These are phyloP conservation scores for Augochlora pura DNA, from an alignment of 1,140 invertebrate genomes.

Conservation along the genomic window DNA sequence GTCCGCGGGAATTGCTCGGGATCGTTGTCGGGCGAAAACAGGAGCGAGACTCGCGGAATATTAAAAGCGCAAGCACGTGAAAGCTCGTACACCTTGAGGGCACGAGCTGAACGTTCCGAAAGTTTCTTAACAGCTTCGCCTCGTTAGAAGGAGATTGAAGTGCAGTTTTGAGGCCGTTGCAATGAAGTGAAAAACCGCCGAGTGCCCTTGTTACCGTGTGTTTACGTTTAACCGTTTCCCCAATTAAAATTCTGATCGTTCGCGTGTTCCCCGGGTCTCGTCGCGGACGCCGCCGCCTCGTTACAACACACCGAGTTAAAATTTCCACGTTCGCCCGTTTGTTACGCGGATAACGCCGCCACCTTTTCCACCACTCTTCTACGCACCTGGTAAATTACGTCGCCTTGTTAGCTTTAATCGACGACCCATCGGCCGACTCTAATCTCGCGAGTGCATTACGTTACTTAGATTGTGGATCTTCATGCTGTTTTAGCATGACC, in stretches of 20 bases:
- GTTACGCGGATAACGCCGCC: neutral
- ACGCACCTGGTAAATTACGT: too few relatives aligned
- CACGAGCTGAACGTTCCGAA: neutral
- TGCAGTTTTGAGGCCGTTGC: neutral
- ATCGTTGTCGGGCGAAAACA: conserved; percentile 5
- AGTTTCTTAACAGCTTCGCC: conserved; percentile 26
- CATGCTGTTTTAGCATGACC: too few relatives aligned
- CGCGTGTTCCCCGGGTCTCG: neutral
- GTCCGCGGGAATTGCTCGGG: neutral
- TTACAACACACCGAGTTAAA: neutral
- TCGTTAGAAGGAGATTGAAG: conserved; percentile 35
- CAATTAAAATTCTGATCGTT: conserved; percentile 35
- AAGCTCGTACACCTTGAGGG: neutral
- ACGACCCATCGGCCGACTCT: too few relatives aligned
- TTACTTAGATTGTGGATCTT: too few relatives aligned
- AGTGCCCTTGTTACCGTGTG: conserved; percentile 15
- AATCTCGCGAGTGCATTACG: too few relatives aligned
- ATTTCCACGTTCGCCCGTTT: neutral
- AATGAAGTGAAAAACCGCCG: conserved; percentile 15
- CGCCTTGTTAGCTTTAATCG: too few relatives aligned
- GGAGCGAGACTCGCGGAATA: neutral
- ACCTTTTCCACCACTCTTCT: too few relatives aligned
- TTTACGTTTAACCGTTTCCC: conserved; percentile 8
- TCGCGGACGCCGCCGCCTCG: neutral
- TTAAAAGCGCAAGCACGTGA: neutral